Evolutionary conservation across 2,888 invertebrate species (phyloP).

Genomic region (Ischnus inquisitorius): DNA sequence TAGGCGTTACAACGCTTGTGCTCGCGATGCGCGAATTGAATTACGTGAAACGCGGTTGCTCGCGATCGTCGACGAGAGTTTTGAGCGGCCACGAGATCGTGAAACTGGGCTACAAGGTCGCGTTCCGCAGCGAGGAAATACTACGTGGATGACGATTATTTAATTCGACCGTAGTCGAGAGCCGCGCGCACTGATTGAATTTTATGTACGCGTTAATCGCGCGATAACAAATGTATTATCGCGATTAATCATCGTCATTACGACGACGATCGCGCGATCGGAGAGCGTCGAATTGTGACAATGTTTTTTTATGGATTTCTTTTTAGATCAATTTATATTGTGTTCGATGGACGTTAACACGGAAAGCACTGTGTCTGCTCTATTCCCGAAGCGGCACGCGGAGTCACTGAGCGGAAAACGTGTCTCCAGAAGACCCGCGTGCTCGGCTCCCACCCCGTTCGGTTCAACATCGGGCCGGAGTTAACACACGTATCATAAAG

Average conservation of each 20-base stretch:
- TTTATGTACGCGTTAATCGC: neutral
- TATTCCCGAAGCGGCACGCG: slow-evolving; percentile 66
- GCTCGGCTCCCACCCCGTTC: slow-evolving; percentile 60
- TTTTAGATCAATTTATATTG: neutral
- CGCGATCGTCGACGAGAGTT: slow-evolving; percentile 31
- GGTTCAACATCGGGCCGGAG: slow-evolving; percentile 43
- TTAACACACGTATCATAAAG: slow-evolving; percentile 1
- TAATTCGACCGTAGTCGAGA: neutral
- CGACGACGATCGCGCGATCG: neutral
- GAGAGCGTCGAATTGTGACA: neutral
- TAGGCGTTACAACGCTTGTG: slow-evolving; percentile 10
- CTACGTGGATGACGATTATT: slow-evolving; percentile 4
- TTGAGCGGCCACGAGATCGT: slow-evolving; percentile 3
- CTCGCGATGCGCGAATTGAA: slow-evolving; percentile 47
- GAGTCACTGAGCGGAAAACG: slow-evolving; percentile 72
- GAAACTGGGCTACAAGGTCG: slow-evolving; percentile 42
- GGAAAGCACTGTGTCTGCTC: slow-evolving; percentile 38
- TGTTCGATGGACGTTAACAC: neutral
- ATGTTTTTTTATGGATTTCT: neutral
- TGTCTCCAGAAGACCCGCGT: slow-evolving; percentile 63
- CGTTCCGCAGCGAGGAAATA: neutral
- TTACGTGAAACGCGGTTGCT: slow-evolving; percentile 48
- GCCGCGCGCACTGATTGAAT: neutral
- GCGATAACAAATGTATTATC: neutral
- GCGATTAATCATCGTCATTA: slow-evolving; percentile 23